Evolutionary conservation across 2,888 invertebrate species (phyloP).

Genomic region (Mongoloraphidia duomilia): DNA sequence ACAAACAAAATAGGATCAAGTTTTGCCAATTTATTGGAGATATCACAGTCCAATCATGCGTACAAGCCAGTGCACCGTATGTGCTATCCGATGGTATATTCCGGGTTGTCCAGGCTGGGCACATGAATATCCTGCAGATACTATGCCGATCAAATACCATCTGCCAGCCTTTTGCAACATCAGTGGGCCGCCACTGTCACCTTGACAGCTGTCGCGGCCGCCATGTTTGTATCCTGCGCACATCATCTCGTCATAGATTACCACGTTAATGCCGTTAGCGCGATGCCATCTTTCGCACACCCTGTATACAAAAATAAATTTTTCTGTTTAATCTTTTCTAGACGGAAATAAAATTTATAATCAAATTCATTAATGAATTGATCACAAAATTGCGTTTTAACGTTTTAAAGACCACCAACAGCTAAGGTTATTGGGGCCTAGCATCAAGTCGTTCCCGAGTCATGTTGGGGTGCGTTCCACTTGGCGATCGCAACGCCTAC

Average conservation of each 20-base stretch:
- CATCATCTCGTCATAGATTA: constrained; percentile 90
- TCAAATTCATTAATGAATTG: too few species aligned
- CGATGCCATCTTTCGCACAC: constrained; percentile 41
- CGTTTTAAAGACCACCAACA: too few species aligned
- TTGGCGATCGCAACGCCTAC: too few species aligned
- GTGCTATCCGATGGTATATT: constrained; percentile 84
- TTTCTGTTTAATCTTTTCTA: too few species aligned
- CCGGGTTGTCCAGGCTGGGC: constrained; percentile 88
- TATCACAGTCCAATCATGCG: constrained; percentile 36
- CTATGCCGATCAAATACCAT: constrained; percentile 75
- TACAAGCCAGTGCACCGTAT: constrained; percentile 87
- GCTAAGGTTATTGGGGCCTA: too few species aligned
- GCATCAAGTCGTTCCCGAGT: too few species aligned
- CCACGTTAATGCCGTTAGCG: constrained; percentile 67
- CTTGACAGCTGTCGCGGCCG: constrained; percentile 64
- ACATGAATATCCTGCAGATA: constrained; percentile 88
- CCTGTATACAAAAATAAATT: neutral
- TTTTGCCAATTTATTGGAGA: constrained; percentile 7
- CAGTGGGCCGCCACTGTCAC: constrained; percentile 77
- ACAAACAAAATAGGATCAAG: constrained; percentile 3
- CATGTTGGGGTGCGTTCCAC: too few species aligned
- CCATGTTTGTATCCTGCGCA: constrained; percentile 86
- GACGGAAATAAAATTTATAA: too few species aligned
- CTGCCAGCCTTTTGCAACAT: constrained; percentile 78
- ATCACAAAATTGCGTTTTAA: too few species aligned